A percentile compares a stretch with the other conserved stretches of the same genome.
Evolutionary conservation across 2,888 invertebrate genomes (phyloP).

Genomic region (Diaphora mendica): DNA sequence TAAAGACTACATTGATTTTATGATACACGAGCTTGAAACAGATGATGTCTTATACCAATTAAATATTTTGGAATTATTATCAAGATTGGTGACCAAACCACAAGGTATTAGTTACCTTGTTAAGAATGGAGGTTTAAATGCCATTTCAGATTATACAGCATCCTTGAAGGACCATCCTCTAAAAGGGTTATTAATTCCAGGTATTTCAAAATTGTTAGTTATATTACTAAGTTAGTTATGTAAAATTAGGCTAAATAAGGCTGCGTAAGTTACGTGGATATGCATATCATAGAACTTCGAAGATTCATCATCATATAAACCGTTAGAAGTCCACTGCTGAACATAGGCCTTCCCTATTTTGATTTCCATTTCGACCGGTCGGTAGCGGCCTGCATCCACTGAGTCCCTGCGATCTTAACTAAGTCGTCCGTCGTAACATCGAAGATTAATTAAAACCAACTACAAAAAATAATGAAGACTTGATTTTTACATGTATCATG

Average conservation of each 20-base stretch:
- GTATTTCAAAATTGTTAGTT: conserved; percentile 66
- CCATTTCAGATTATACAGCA: conserved; percentile 88
- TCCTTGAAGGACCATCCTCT: conserved; percentile 88
- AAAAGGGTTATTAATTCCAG: conserved; percentile 89
- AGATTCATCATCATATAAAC: too few species aligned
- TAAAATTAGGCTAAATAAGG: background rate
- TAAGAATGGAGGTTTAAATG: conserved; percentile 88
- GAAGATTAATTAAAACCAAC: background rate
- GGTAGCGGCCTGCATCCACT: too few species aligned
- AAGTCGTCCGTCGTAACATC: too few species aligned
- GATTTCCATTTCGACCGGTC: too few species aligned
- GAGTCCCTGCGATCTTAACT: too few species aligned
- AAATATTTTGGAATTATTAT: conserved; percentile 92
- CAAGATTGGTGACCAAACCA: conserved; percentile 89
- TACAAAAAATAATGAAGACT: too few species aligned
- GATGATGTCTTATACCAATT: conserved; percentile 92
- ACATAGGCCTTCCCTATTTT: too few species aligned
- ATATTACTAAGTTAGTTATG: background rate
- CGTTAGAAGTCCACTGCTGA: too few species aligned
- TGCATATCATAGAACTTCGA: background rate
- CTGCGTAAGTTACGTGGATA: background rate
- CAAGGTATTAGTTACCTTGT: conserved; percentile 92
- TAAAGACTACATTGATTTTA: conserved; percentile 88
- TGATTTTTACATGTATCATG: too few species aligned
- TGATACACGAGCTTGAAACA: conserved; percentile 89